A percentile compares a stretch with the other conserved stretches of the same genome.
Conservation (phyloP, 1,140 invertebrate species). For the Caenorhabditis brenneri region DNA sequence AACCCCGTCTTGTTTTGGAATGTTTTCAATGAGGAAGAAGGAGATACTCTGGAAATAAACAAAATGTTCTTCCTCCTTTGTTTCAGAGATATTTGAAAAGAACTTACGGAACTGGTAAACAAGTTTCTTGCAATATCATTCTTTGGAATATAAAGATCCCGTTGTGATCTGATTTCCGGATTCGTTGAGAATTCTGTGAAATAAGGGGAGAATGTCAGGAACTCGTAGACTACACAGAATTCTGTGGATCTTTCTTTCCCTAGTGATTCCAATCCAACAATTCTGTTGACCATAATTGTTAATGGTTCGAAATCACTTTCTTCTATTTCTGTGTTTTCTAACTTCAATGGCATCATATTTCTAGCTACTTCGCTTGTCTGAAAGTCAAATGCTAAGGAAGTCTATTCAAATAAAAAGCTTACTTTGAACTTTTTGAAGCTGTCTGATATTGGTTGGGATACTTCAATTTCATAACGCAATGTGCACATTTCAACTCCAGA, state of each 20-base stretch:
- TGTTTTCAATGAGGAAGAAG: constrained; percentile 47
- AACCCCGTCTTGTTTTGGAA: constrained; percentile 29
- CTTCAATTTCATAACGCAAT: constrained; percentile 24
- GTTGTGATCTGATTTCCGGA: background rate
- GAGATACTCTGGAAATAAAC: constrained; percentile 27
- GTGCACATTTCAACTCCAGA: constrained; percentile 13
- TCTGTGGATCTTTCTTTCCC: background rate
- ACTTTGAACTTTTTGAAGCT: constrained; percentile 66
- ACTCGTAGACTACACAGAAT: constrained; percentile 48
- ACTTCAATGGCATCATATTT: constrained; percentile 32
- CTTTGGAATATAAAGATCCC: constrained; percentile 8
- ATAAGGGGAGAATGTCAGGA: constrained; percentile 46
- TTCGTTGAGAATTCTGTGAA: constrained; percentile 37
- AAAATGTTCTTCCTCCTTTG: too few relatives aligned
- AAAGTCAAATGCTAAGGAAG: background rate
- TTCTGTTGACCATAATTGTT: constrained; percentile 7
- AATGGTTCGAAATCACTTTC: background rate
- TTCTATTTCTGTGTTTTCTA: background rate
- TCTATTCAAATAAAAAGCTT: background rate
- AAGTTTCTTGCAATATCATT: background rate
- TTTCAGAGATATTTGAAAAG: background rate
- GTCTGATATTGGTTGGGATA: constrained; percentile 26
- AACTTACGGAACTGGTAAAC: background rate
- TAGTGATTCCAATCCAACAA: background rate
- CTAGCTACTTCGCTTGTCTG: constrained; percentile 44